A percentile compares a stretch with the other conserved stretches of the same genome.
Conservation (phyloP, 2,888 invertebrate genomes). For the Dinocampus coccinellae region DNA sequence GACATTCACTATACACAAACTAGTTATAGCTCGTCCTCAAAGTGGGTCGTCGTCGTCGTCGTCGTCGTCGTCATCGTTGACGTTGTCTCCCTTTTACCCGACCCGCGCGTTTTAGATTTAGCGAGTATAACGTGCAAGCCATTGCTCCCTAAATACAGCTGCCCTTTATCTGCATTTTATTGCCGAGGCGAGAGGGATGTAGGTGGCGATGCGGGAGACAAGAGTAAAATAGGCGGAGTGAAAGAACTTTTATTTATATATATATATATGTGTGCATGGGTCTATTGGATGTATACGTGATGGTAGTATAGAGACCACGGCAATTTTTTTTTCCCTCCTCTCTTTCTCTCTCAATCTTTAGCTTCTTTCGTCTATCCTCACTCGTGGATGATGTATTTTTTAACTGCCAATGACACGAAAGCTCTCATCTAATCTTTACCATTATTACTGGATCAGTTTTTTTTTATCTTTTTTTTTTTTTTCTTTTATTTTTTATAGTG, state of each 20-base stretch:
- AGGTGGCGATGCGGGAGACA: conserved; percentile 14
- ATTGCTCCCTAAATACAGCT: conserved; percentile 52
- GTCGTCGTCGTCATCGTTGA: not conserved
- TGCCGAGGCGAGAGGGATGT: conserved; percentile 41
- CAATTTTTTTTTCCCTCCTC: not conserved
- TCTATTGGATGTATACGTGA: not conserved
- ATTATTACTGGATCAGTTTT: conserved; percentile 50
- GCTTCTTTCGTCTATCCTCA: conserved; percentile 7
- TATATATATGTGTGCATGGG: conserved; percentile 12
- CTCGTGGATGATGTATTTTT: conserved; percentile 55
- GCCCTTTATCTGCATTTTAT: conserved; percentile 58
- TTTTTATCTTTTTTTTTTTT: conserved; percentile 50
- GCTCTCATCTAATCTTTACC: conserved; percentile 57
- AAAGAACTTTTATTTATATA: not conserved
- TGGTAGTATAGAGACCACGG: not conserved
- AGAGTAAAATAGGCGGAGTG: conserved; percentile 23
- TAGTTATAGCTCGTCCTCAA: conserved; percentile 14
- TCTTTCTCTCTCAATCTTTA: conserved; percentile 22
- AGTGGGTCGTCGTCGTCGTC: conserved; percentile 24
- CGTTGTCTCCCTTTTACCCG: not conserved
- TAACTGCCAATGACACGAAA: conserved; percentile 60
- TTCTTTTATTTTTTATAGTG: conserved; percentile 55
- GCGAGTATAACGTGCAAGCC: conserved; percentile 44
- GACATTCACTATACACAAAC: not conserved
- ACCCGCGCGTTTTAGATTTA: conserved; percentile 40